Evolutionary conservation across 1,140 invertebrate genomes (phyloP).

Genomic region (Antheraea pernyi): DNA sequence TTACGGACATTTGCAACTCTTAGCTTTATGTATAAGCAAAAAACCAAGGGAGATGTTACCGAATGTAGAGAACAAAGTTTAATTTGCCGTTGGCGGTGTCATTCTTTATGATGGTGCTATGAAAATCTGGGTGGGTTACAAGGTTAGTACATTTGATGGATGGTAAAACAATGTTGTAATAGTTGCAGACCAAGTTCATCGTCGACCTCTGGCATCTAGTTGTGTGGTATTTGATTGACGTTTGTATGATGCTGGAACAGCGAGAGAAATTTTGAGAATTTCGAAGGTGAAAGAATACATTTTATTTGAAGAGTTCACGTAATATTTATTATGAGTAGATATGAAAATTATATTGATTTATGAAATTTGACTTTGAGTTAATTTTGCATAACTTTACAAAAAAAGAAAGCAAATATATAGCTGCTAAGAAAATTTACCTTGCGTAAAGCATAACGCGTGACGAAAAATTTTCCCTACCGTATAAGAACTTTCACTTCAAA

Average conservation of each 20-base stretch:
- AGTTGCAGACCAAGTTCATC: constrained; percentile 49
- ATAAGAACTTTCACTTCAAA: too few relatives aligned
- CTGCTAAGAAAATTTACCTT: too few relatives aligned
- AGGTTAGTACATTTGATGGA: constrained; percentile 24
- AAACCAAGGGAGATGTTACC: constrained; percentile 33
- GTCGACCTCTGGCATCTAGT: constrained; percentile 61
- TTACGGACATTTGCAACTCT: not conserved
- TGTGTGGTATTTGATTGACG: constrained; percentile 70
- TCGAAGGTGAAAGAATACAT: constrained; percentile 21
- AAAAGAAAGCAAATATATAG: too few relatives aligned
- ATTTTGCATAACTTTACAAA: too few relatives aligned
- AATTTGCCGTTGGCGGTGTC: constrained; percentile 19
- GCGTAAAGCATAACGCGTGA: too few relatives aligned
- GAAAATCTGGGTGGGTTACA: constrained; percentile 31
- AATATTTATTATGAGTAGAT: not conserved
- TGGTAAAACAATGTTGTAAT: constrained; percentile 26
- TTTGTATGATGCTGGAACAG: constrained; percentile 56
- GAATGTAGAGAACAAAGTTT: constrained; percentile 29
- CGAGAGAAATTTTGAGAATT: constrained; percentile 61
- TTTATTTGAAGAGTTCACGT: constrained; percentile 1
- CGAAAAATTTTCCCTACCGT: too few relatives aligned
- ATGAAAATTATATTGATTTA: not conserved
- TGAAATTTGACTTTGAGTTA: not conserved
- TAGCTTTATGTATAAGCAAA: constrained; percentile 5
- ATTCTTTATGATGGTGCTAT: constrained; percentile 29